Base-by-base conservation (phyloP, 2,113 vertebrate species). In the Trogon melanurus region DNA sequence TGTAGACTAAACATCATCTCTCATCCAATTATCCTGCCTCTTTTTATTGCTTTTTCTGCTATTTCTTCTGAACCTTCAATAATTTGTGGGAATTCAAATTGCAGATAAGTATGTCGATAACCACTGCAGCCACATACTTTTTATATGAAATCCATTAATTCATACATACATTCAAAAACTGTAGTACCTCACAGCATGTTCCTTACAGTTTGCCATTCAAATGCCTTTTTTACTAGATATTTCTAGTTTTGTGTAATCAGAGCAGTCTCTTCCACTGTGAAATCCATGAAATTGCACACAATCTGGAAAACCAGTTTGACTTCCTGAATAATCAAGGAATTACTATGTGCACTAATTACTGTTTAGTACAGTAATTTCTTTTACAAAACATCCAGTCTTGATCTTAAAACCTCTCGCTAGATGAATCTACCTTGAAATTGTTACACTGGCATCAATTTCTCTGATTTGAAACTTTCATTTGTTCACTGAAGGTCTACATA, bases 1-100 rank as follows among this genome's bases (percentile, higher is more conserved):
- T 79, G 30, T 45, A 85, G 53, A 36, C 30, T 22, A 48, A 70
- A 58, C 50, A 92, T 73, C 84, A 85, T 23, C 36, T 69, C 84
- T 79, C 51, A 45, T 38, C 62, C 84, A 79, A 20, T 85, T 89
- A 91, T 16, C 66, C 26, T 29, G 17, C 76, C 82, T 79, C 9
- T 71, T 95, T 74, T 82, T 54, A 95, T 44, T 85, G 78, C 41
- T 67, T 85, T 89, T 95, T 61, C 62, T 95, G 76, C 53, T 56
- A 6, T 86, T 92, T 86, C 69, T 93, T 71, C 70, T 75, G 66
- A 89, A 75, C 25, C 50, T 67, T 75, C 48, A 36, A 7, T 36
- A 66, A 75, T 79, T 67, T 89, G 76, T 38, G 66, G 89, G 38
- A 92, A 87, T 80, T 73, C 25, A 47, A 71, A 83, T 1, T 80